Conservation (phyloP, 2,113 vertebrate genomes). For the Psephotus haematonotus region DNA sequence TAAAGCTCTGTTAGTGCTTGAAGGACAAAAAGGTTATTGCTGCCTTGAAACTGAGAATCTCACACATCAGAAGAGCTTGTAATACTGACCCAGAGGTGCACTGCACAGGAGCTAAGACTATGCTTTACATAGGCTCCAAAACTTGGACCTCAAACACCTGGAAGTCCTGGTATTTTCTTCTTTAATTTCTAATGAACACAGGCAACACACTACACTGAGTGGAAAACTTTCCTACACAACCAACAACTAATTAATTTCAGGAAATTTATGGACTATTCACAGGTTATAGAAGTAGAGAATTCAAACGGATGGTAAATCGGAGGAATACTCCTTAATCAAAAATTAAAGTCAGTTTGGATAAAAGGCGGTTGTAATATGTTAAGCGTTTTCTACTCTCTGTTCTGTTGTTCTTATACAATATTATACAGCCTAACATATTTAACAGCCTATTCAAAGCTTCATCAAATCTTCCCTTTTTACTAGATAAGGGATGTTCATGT, state of each 20-base stretch:
- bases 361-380: not conserved
- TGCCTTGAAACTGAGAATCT: not conserved
- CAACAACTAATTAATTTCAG: not conserved
- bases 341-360: not conserved
- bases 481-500: not conserved
- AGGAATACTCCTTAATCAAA: not conserved
- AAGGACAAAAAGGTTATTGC: not conserved
- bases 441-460: not conserved
- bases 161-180: not conserved
- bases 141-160: not conserved
- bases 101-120: not conserved
- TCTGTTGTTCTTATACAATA: not conserved
- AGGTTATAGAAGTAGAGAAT: not conserved
- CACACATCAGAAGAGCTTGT: not conserved
- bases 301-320: rapidly evolving
- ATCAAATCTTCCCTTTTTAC: not conserved
- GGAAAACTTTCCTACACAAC: not conserved
- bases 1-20: not conserved
- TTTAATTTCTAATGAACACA: rapidly evolving
- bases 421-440: not conserved
- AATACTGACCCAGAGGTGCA: not conserved
- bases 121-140: not conserved
- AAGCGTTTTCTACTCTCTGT: not conserved
- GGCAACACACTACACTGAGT: not conserved
- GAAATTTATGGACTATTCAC: not conserved